phyloP scores from a whole-genome alignment of 2,113 vertebrate genomes.

The Anas platyrhynchos region DNA sequence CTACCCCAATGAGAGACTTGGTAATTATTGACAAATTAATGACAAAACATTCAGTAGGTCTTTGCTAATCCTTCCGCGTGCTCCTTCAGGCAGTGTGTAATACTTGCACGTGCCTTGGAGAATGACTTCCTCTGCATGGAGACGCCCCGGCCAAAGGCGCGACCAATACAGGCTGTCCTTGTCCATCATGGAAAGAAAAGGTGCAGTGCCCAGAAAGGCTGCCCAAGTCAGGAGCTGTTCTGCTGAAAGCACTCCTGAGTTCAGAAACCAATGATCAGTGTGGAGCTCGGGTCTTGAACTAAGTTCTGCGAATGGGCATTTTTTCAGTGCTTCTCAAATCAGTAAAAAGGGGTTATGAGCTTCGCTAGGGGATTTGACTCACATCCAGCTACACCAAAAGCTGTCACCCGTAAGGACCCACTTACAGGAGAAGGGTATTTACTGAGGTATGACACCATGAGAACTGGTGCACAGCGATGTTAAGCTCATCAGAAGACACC shows the following conservation, averaged over 20 bases:
- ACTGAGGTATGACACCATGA: no score
- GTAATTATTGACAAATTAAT: no score
- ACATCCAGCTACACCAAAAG: not conserved
- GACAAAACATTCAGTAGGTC: not conserved
- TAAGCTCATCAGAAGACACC: not conserved
- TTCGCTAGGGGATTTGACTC: not conserved
- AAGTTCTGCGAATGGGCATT: not conserved
- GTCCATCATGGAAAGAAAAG: not conserved
- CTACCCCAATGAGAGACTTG: fast-evolving
- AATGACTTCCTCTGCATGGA: not conserved
- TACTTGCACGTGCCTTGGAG: fast-evolving
- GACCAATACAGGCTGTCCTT: fast-evolving
- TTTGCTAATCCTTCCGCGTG: fast-evolving
- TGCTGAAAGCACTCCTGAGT: not conserved
- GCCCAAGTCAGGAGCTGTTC: not conserved
- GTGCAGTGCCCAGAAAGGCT: not conserved
- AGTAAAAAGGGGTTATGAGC: not conserved
- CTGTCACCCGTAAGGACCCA: not conserved
- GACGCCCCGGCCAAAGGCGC: not conserved
- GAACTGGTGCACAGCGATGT: not conserved
- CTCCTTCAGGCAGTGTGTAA: not conserved
- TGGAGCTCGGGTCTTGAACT: not conserved
- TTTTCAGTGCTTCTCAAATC: not conserved
- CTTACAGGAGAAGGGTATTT: not conserved
- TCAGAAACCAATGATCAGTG: fast-evolving